Evolutionary conservation across 1,140 invertebrate genomes (phyloP).

Genomic region (Saccostrea glomerata): DNA sequence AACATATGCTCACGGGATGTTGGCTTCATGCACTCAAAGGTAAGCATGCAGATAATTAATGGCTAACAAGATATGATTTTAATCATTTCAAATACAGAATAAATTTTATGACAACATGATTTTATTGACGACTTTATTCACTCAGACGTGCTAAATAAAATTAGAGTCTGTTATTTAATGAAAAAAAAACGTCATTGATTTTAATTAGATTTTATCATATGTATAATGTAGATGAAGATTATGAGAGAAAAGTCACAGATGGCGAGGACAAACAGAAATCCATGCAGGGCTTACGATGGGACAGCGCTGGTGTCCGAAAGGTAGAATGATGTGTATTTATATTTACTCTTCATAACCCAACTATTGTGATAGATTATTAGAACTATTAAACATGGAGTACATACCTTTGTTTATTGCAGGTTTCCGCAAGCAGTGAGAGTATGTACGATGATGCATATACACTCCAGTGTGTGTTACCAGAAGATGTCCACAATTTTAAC

Average conservation of each 20-base stretch:
- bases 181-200: too few relatives aligned
- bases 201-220: not conserved
- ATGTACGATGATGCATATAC: slow-evolving; percentile 79
- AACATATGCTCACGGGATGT: slow-evolving; percentile 78
- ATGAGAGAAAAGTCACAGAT: slow-evolving; percentile 67
- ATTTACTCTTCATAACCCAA: not conserved
- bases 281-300: slow-evolving; percentile 77
- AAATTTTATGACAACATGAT: too few relatives aligned
- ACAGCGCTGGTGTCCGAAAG: slow-evolving; percentile 76
- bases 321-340: slow-evolving; percentile 54
- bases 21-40: slow-evolving; percentile 79
- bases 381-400: not conserved
- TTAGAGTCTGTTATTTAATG: not conserved
- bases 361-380: not conserved
- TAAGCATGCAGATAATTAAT: slow-evolving; percentile 44
- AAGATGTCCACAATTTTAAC: slow-evolving; percentile 74
- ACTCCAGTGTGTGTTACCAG: slow-evolving; percentile 72
- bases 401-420: slow-evolving; percentile 61
- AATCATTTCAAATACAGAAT: too few relatives aligned
- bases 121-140: not conserved
- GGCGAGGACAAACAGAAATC: slow-evolving; percentile 67
- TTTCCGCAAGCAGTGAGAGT: slow-evolving; percentile 76
- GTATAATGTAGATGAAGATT: slow-evolving; percentile 74
- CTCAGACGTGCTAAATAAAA: not conserved
- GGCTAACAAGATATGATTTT: too few relatives aligned